Conservation (phyloP, 2,888 invertebrate genomes). For the Stictocephala bisonia region DNA sequence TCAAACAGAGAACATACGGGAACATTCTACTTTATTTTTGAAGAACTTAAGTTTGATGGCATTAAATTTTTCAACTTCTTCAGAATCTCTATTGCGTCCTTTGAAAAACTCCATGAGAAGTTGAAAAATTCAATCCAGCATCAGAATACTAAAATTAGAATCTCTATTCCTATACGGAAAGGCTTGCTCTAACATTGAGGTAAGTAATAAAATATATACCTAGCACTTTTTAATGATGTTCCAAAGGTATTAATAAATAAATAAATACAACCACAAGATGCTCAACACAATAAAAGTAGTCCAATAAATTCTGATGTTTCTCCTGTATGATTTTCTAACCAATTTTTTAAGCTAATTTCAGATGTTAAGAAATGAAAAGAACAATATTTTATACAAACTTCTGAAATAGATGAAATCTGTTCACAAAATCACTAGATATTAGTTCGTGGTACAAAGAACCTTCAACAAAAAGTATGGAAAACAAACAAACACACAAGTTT, state of each 20-base stretch:
- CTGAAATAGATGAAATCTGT: too few relatives aligned
- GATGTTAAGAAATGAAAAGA: constrained; percentile 9
- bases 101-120: too few relatives aligned
- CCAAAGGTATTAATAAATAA: background rate
- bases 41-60: constrained; percentile 25
- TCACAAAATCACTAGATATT: constrained; percentile 5
- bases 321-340: background rate
- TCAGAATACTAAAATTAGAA: constrained; percentile 46
- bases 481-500: constrained; percentile 29
- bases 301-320: too few relatives aligned
- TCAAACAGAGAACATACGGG: background rate
- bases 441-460: background rate
- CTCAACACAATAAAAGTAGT: too few relatives aligned
- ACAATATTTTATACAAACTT: too few relatives aligned
- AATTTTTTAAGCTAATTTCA: constrained; percentile 17
- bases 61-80: constrained; percentile 26
- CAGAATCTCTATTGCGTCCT: constrained; percentile 25
- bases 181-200: constrained; percentile 46
- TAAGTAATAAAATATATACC: constrained; percentile 21
- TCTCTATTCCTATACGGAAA: constrained; percentile 43
- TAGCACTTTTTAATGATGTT: background rate
- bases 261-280: background rate
- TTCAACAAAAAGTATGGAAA: constrained; percentile 11
- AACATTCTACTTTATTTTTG: constrained; percentile 20
- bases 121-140: too few relatives aligned